Conservation (phyloP, 1,140 invertebrate genomes). For the Rhynchophorus ferrugineus region DNA sequence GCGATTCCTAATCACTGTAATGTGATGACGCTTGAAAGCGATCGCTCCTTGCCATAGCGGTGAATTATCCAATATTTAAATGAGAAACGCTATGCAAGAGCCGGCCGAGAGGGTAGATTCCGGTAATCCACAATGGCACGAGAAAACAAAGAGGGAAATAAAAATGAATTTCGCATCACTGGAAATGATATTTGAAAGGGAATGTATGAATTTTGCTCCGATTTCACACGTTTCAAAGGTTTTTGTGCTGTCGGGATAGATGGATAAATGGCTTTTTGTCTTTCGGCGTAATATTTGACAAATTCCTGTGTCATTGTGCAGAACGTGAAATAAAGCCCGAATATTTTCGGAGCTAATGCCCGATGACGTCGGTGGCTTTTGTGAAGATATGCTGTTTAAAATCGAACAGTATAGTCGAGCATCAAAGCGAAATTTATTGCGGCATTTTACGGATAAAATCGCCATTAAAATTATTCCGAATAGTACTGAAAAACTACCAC, state of each 20-base stretch:
- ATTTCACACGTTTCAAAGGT: conserved; percentile 4
- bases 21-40: no score
- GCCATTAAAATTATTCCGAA: no score
- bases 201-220: neutral
- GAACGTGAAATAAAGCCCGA: conserved; percentile 2
- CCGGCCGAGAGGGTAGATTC: neutral
- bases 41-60: no score
- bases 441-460: no score
- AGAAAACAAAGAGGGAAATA: no score
- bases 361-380: neutral
- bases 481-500: no score
- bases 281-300: conserved; percentile 1
- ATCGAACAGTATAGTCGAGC: neutral
- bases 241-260: neutral
- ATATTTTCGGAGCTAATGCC: conserved; percentile 1
- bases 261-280: conserved; percentile 6
- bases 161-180: conserved; percentile 1
- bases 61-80: no score
- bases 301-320: conserved; percentile 1
- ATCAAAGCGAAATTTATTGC: neutral
- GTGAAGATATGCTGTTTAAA: neutral
- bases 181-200: no score
- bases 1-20: no score
- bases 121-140: neutral
- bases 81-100: neutral